phyloP scores from a whole-genome alignment of 2,888 invertebrate genomes.

The Petrolisthes cinctipes region DNA sequence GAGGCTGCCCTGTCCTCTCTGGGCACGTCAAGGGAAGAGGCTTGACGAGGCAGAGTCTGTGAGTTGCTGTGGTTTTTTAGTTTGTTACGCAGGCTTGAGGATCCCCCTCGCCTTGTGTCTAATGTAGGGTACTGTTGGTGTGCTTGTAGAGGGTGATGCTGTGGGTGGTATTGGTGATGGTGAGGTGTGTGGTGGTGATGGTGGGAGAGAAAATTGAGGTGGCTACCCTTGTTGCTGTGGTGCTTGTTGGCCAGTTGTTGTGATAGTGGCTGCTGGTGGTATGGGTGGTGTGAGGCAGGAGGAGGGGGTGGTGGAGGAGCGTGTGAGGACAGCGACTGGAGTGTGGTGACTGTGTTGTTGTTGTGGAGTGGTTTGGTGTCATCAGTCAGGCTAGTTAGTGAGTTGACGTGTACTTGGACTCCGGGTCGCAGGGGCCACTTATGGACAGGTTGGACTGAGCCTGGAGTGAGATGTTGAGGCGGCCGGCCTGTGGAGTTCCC shows the following conservation, averaged over 20 bases:
- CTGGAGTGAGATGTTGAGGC: conserved; percentile 53
- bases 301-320: conserved; percentile 38
- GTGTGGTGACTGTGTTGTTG: conserved; percentile 58
- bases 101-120: conserved; percentile 49
- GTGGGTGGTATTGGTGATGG: conserved; percentile 14
- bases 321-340: conserved; percentile 25
- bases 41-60: conserved; percentile 59
- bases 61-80: conserved; percentile 43
- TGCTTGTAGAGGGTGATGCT: conserved; percentile 52
- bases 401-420: conserved; percentile 86
- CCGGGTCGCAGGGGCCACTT: conserved; percentile 92
- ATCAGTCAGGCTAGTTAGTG: conserved; percentile 63
- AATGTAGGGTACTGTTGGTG: conserved; percentile 63
- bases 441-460: conserved; percentile 72
- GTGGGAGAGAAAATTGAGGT: neutral
- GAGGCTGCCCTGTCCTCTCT: conserved; percentile 18
- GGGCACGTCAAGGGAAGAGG: conserved; percentile 42
- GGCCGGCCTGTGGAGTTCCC: conserved; percentile 55
- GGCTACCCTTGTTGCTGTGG: conserved; percentile 36
- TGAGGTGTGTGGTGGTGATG: conserved; percentile 9
- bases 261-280: neutral
- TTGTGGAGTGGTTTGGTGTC: conserved; percentile 61
- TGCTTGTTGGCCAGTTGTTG: conserved; percentile 38
- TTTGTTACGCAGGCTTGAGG: conserved; percentile 48
- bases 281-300: conserved; percentile 25